Evolutionary conservation across 2,888 invertebrate genomes (phyloP).

Genomic region (Holacanthella duospinosa): DNA sequence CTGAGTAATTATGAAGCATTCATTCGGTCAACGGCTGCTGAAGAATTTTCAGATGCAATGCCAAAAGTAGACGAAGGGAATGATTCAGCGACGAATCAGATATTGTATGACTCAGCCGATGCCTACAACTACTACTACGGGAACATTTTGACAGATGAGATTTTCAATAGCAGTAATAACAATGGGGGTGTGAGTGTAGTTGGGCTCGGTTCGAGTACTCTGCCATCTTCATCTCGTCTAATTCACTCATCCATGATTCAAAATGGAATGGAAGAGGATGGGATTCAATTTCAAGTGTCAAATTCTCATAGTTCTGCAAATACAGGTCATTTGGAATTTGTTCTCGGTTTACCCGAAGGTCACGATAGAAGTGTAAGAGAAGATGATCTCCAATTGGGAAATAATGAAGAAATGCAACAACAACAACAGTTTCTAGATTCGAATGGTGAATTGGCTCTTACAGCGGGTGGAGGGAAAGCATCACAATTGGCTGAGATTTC

Average conservation of each 20-base stretch:
- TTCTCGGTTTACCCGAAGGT: constrained; percentile 24
- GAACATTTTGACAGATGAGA: constrained; percentile 32
- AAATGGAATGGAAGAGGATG: not conserved
- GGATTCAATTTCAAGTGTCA: not conserved
- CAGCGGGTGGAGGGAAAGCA: constrained; percentile 16
- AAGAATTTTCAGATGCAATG: constrained; percentile 1
- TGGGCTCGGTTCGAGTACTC: not conserved
- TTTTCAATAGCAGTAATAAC: constrained; percentile 15
- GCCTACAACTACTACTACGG: constrained; percentile 31
- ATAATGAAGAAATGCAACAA: constrained; percentile 3
- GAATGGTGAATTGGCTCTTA: constrained; percentile 19
- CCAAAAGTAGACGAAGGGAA: constrained; percentile 20
- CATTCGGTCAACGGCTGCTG: not conserved
- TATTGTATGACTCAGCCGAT: constrained; percentile 31
- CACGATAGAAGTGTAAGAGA: constrained; percentile 14
- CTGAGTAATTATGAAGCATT: constrained; percentile 8
- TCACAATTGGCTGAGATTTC: constrained; percentile 23
- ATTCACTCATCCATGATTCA: not conserved
- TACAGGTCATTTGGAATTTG: constrained; percentile 29
- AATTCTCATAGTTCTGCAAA: constrained; percentile 1
- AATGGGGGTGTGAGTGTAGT: not conserved
- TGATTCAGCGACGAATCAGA: constrained; percentile 18
- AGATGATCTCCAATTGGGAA: not conserved
- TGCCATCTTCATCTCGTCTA: not conserved
- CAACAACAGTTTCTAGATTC: constrained; percentile 26